Base-by-base conservation (phyloP, 2,797 vertebrate species). In the Iguana delicatissima region DNA sequence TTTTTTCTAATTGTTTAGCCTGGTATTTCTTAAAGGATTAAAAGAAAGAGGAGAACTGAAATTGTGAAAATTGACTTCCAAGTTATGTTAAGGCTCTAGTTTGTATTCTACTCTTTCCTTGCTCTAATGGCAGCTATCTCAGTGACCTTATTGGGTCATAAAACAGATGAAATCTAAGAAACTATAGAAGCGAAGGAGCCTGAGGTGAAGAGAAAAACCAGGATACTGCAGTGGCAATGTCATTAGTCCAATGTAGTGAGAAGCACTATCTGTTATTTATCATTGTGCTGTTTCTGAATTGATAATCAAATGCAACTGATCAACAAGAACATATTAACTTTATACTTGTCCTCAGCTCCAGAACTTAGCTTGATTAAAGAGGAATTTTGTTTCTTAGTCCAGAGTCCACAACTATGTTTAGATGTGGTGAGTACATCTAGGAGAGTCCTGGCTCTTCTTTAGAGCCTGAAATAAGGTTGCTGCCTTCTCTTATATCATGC, bases 121-220 rank as follows among this genome's bases (percentile, higher is more conserved):
- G 22, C 89, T 93, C 20, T 26, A 88, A 0, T 87, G 0, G 0
- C 38, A 95, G 85, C 62, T 84, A 67, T 92, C 79, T 29, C 89
- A 89, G 0, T 5, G 81, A 94, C 80, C 46, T 93, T 90, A 32
- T 6, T 89, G 35, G 38, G 88, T 93, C 85, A 91, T 88, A 80
- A 94, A 92, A 93, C n/a, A 92, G 90, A 87, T 76, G 42, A 94
- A 95, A 92, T 88, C 74, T 85, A 93, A 93, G 80, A 88, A 94
- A 92, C 32, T 35, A 85, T 84, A 92, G 86, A 94, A 64, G 50
- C 12, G 94, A 92, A 84, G 38, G 88, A 91, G 12, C 4, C 92
- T 91, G 89, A 93, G 57, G 35, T 86, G 85, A 95, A 92, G 86
- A 85, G 38, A 92, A 18, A 12, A 88, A 90, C 89, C 77, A 88